Conservation (phyloP, 2,797 vertebrate species). For the Alectoris magna region DNA sequence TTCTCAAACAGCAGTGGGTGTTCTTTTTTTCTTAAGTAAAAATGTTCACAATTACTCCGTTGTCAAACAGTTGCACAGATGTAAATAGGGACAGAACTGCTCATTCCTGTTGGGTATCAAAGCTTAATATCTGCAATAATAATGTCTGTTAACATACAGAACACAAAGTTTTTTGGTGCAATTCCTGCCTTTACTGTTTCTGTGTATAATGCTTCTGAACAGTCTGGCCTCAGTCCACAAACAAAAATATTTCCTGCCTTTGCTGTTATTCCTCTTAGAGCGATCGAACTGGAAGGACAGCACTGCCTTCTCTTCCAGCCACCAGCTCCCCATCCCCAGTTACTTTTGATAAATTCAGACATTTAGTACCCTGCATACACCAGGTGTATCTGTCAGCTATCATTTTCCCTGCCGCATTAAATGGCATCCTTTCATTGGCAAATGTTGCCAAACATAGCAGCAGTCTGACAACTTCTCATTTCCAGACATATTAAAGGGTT, state of each 20-base stretch:
- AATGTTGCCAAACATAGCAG: constrained; percentile 31
- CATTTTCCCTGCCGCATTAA: not conserved
- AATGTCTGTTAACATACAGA: not conserved
- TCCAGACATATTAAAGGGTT: constrained; percentile 17
- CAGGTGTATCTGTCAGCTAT: not conserved
- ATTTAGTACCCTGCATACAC: not conserved
- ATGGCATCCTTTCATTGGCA: not conserved
- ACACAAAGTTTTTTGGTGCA: not conserved
- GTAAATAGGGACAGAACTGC: not conserved
- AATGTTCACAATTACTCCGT: not conserved
- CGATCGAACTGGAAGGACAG: not conserved
- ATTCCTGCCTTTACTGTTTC: not conserved
- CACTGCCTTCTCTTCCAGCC: not conserved
- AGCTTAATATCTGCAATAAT: not conserved
- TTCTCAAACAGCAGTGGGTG: not conserved
- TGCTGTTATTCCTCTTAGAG: not conserved
- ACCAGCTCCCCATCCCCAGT: not conserved
- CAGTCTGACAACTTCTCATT: constrained; percentile 30
- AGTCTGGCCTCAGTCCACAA: not conserved
- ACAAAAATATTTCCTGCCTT: not conserved
- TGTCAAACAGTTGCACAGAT: not conserved
- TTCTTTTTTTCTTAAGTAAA: not conserved
- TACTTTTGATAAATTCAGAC: not conserved
- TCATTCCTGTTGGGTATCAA: not conserved
- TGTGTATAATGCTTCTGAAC: not conserved